Base-by-base conservation (phyloP, 2,113 vertebrate species). In the Myodes glareolus region DNA sequence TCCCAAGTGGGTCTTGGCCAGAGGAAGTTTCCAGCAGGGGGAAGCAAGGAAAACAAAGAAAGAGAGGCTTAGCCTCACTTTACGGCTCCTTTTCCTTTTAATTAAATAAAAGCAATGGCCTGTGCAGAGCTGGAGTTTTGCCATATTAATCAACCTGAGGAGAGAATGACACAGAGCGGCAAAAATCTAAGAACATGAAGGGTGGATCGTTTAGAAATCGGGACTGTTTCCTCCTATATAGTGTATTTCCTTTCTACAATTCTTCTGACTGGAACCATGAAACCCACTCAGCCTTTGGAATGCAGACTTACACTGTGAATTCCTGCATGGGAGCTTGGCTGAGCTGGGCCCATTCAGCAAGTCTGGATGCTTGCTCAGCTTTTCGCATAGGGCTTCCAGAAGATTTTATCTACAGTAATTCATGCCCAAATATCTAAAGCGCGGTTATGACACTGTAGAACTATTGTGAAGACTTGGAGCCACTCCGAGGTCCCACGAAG, bases 1-100 rank as follows among this genome's bases (percentile, higher is more conserved):
- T 93, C 95, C 97, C 96, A 92, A 91, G 97, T 90, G 97, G 96
- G 73, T 67, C 76, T 90, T 86, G 87, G 96, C 10, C 21, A 90
- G 78, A 88, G 93, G 90, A 95, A 93, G 94, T 92, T 96, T 91
- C 97, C 84, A 96, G 47, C 50, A 87, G 63, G 80, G 45, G 55
- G 23, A 81, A 72, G 82, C 33, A 88, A 93, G 82, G 47, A 25
- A 68, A 80, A n/a, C 63, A 78, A 73, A 27, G 23, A 81, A 81
- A 45, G 72, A 47, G 91, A 90, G 47, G 55, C 52, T 84, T 8
- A 16, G 75, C 93, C 82, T 63, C 75, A 91, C 86, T 45, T 80
- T 42, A 39, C 13, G 52, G 86, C 29, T 94, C 50, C 90, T 91
- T 91, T 86, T 86, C 31, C 70, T 90, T 96, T 95, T 91, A 95